A percentile compares a stretch with the other conserved stretches of the same genome.
Conservation (phyloP, 2,797 vertebrate species). For the Euthynnus affinis region DNA sequence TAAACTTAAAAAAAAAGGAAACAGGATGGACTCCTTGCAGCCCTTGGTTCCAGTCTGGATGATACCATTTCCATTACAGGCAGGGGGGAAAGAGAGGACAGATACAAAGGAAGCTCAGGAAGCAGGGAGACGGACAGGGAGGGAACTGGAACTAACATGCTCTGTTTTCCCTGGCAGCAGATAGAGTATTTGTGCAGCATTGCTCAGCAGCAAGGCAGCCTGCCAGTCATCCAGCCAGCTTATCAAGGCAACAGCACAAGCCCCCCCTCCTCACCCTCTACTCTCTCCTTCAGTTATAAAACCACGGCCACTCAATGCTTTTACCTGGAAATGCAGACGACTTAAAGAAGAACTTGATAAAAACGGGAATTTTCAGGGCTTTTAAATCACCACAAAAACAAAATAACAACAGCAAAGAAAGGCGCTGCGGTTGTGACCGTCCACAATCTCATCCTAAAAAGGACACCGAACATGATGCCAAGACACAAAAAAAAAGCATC, state of each 20-base stretch:
- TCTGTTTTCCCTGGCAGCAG: conserved; percentile 62
- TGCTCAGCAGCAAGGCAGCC: conserved; percentile 53
- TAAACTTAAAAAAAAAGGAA: conserved; percentile 29
- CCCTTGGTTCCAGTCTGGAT: conserved; percentile 43
- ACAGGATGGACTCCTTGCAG: conserved; percentile 45
- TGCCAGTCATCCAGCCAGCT: conserved; percentile 41
- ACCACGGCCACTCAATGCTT: conserved; percentile 3
- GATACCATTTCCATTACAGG: conserved; percentile 54
- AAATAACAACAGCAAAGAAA: not conserved
- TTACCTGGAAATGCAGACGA: conserved; percentile 29
- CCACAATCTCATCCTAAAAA: not conserved
- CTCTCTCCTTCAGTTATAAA: conserved; percentile 12
- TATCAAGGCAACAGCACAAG: conserved; percentile 38
- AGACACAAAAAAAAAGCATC: conserved; percentile 9
- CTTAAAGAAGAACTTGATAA: conserved; percentile 18
- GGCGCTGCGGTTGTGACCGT: not conserved
- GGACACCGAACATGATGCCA: not conserved
- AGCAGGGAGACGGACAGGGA: conserved; percentile 51
- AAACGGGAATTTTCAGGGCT: conserved; percentile 4
- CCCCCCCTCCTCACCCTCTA: not conserved
- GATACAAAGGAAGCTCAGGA: conserved; percentile 27
- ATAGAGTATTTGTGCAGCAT: conserved; percentile 46
- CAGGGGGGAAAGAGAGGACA: conserved; percentile 23
- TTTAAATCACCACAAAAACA: conserved; percentile 1
- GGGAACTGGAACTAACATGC: conserved; percentile 50